Evolutionary conservation across 2,888 invertebrate genomes (phyloP).

Genomic region (Xylophagus ater): DNA sequence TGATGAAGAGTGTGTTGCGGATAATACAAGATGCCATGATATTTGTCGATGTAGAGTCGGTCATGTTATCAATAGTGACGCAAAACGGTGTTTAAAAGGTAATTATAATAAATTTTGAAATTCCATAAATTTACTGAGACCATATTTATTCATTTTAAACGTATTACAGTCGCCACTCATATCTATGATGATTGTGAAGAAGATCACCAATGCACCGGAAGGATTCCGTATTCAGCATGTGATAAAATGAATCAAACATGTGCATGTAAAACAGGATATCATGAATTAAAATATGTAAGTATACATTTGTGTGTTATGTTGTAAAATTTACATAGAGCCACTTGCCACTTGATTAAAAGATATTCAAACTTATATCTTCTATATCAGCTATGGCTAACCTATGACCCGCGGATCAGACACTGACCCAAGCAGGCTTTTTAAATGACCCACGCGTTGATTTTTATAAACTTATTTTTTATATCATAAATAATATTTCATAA

Average conservation of each 20-base stretch:
- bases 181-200: conserved; percentile 18
- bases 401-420: too few species aligned
- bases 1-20: conserved; percentile 32
- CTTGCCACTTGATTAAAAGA: too few species aligned
- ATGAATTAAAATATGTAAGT: conserved; percentile 18
- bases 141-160: not conserved
- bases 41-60: conserved; percentile 31
- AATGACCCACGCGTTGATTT: too few species aligned
- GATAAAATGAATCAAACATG: conserved; percentile 16
- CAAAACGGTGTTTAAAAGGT: conserved; percentile 29
- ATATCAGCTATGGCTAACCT: too few species aligned
- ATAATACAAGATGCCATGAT: conserved; percentile 29
- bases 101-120: conserved; percentile 11
- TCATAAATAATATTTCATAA: too few species aligned
- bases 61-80: conserved; percentile 27
- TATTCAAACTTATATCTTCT: too few species aligned
- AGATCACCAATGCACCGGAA: conserved; percentile 18
- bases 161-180: conserved; percentile 13
- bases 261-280: conserved; percentile 17
- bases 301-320: not conserved
- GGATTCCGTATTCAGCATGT: conserved; percentile 17
- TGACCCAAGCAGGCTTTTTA: too few species aligned
- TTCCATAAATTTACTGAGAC: not conserved
- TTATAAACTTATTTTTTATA: too few species aligned
- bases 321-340: too few species aligned